These are phyloP conservation scores for Eupeodes corollae DNA, from an alignment of 1,140 invertebrate genomes.

Conservation along the genomic window DNA sequence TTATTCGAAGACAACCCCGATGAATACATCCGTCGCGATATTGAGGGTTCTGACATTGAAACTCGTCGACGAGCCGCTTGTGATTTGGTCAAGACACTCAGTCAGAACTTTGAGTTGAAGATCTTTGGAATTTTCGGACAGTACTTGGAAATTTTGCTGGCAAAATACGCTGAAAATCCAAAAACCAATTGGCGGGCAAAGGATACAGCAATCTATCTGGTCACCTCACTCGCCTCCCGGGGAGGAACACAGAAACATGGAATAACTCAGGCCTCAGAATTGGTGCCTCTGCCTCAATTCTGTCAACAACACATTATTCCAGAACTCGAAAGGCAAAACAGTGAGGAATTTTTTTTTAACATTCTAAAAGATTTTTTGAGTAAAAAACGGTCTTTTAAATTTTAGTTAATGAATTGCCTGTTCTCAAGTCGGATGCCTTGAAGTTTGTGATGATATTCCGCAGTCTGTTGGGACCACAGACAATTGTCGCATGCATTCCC, in stretches of 20 bases:
- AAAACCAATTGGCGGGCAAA: constrained; percentile 79
- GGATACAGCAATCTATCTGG: constrained; percentile 90
- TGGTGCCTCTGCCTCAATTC: constrained; percentile 84
- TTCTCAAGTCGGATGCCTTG: constrained; percentile 89
- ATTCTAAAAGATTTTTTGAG: neutral
- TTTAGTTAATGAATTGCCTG: constrained; percentile 69
- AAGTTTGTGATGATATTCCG: constrained; percentile 95
- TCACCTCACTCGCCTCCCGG: constrained; percentile 84
- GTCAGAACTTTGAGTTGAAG: constrained; percentile 77
- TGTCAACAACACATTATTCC: constrained; percentile 71
- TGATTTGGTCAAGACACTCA: constrained; percentile 86
- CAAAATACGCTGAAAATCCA: constrained; percentile 66
- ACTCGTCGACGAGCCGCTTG: constrained; percentile 89
- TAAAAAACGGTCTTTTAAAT: constrained; percentile 38
- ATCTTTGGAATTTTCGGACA: constrained; percentile 88
- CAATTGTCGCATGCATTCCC: constrained; percentile 62
- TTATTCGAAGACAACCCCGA: constrained; percentile 96
- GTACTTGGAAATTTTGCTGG: constrained; percentile 76
- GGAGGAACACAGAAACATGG: constrained; percentile 86
- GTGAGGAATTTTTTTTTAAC: constrained; percentile 17
- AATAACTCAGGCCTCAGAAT: constrained; percentile 76
- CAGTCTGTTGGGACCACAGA: constrained; percentile 69
- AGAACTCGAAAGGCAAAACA: constrained; percentile 63
- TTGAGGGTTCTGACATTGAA: constrained; percentile 97
- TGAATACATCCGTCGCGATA: constrained; percentile 93